Base-by-base conservation (phyloP, 2,888 invertebrate genomes). In the Xylophagus ater region DNA sequence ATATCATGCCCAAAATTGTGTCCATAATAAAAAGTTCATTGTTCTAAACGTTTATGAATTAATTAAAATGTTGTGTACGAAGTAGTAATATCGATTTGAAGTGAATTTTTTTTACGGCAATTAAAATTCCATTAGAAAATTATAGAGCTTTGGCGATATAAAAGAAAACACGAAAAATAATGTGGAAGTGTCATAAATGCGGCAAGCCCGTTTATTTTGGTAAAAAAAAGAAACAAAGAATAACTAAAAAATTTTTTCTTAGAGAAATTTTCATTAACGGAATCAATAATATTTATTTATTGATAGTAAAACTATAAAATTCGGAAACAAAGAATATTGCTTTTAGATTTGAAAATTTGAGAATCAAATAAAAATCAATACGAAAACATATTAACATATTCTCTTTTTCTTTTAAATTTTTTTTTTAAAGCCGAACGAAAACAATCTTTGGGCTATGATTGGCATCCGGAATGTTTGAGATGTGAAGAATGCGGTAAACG, bases 131-230 rank as follows among this genome's bases (percentile, higher is more conserved):
- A n/a, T n/a, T n/a, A n/a, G n/a, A n/a, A n/a, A n/a, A n/a, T n/a
- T n/a, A n/a, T n/a, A n/a, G n/a, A n/a, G n/a, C n/a, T n/a, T n/a
- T n/a, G n/a, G n/a, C n/a, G 21, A 30, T 15, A 29, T 10, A n/a
- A 34, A 9, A 30, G 18, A 40, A 18, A 10, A 10, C 21, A 26
- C 31, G 33, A 18, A 19, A 36, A 36, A 50, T 49, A 47, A 82
- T 82, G 82, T 82, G 81, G 82, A 81, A 79, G 72, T 82, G 82
- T 66, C 81, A 81, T 65, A 82, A 81, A 66, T 82, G 82, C 63
- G 79, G 78, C 51, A 82, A 82, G 66, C 82, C 82, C 43, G 82
- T 82, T 48, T 82, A 75, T 66, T 82, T 82, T 60, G 82, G 82
- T 82, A 67, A 66, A 67, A 4, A 13, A 25, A n/a, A n/a, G n/a